Evolutionary conservation across 2,797 vertebrate species (phyloP), one percentile per base, ranked within the genome.

Genomic region (Babyrousa celebensis): DNA sequence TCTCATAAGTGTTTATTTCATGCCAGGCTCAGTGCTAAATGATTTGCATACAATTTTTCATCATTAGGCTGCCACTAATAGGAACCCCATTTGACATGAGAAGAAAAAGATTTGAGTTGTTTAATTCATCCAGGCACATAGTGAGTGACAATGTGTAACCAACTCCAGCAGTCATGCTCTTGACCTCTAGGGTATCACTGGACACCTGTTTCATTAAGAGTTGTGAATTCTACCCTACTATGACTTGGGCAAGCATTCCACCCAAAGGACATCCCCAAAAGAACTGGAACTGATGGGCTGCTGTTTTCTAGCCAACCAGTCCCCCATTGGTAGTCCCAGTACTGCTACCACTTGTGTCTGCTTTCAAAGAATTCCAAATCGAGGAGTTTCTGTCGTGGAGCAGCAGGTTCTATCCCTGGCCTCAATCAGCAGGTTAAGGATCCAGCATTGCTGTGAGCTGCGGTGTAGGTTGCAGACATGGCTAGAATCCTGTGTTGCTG

Each of bases 1-100:
- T 70, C 62, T 63, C 36, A 17, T 14, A 83, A 91, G 43, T 89
- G n/a, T n/a, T 84, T 77, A 14, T 48, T 95, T 89, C 80, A 63
- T 29, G 52, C 11, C 29, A 70, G 56, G 10, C 6, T 36, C 68
- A 85, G 6, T 85, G n/a, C 71, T 85, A 72, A 89, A 68, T 17
- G 12, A 80, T 70, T 89, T 90, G 58, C 48, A 80, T 21, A 63
- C 4, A 52, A 25, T 3, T 91, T 86, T 78, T 91, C 25, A 70
- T 88, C 27, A 78, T 80, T 82, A 48, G 3, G 6, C 40, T 91
- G 7, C 12, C 43, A 56, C 48, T 18, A 25, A 17, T 29, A 63
- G 52, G 62, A 82, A 48, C 2, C 9, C 9, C 32, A 71, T 56
- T 83, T 93, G 79, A 87, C 12, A 18, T 48, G 21, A 85, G 29